Percentiles rank a stretch among this genome's conserved stretches.
These are phyloP conservation scores for Parauchenoglanis ngamensis DNA, from an alignment of 2,797 vertebrate genomes.

Conservation along the genomic window DNA sequence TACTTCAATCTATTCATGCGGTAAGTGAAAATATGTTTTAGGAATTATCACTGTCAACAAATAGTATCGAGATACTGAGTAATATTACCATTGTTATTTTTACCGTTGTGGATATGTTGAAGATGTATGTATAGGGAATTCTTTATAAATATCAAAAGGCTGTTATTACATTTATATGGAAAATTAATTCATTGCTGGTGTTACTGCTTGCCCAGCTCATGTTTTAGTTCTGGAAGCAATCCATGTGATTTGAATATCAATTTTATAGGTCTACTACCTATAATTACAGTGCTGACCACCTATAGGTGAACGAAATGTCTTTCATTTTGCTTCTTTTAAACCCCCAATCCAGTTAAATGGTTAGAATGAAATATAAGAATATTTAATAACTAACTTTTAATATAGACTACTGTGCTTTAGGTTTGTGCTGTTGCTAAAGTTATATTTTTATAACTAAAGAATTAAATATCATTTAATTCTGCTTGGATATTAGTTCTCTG, in stretches of 20 bases:
- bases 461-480: not conserved
- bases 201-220: not conserved
- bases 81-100: not conserved
- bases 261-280: too few relatives aligned
- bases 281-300: not conserved
- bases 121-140: not conserved
- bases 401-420: not conserved
- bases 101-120: not conserved
- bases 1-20: conserved; percentile 40
- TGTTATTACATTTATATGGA: not conserved
- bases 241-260: not conserved
- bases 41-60: not conserved
- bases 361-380: not conserved
- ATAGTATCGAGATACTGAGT: not conserved
- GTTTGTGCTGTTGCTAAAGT: not conserved
- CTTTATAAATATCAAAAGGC: not conserved
- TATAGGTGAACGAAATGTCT: too few relatives aligned
- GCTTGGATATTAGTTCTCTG: not conserved
- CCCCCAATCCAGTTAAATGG: not conserved
- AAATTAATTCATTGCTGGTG: not conserved
- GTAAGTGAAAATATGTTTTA: conserved; percentile 46
- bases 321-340: not conserved
- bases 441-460: too few relatives aligned
- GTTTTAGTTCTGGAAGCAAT: not conserved
- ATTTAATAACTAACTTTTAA: not conserved